Percentiles rank a stretch among this genome's conserved stretches.
Conservation (phyloP, 2,888 invertebrate genomes). For the Chalcis sispes region DNA sequence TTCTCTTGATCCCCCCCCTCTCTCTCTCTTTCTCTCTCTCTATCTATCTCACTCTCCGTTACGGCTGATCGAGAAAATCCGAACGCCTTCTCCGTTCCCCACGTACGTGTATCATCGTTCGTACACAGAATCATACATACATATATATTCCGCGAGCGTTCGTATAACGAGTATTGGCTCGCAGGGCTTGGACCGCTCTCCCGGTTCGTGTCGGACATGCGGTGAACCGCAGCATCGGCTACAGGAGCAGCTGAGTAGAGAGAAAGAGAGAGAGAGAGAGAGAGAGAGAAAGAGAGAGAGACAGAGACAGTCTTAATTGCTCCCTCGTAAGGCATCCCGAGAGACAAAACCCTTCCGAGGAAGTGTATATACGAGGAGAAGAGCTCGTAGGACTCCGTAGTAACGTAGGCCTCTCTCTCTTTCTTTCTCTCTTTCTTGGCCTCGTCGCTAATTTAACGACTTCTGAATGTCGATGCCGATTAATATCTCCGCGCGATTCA, state of each 20-base stretch:
- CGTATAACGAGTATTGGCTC: conserved; percentile 71
- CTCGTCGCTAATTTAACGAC: conserved; percentile 57
- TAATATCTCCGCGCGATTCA: conserved; percentile 54
- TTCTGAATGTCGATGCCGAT: conserved; percentile 58
- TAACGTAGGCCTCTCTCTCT: not conserved
- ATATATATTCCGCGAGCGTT: conserved; percentile 63
- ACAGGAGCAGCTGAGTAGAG: conserved; percentile 60
- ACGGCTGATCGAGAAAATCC: conserved; percentile 65
- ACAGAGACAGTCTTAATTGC: conserved; percentile 59
- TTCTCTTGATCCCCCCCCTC: no score
- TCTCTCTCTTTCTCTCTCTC: not conserved
- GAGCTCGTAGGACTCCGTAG: not conserved
- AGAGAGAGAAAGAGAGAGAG: no score
- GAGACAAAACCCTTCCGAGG: conserved; percentile 42
- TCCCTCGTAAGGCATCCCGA: conserved; percentile 49
- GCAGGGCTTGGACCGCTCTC: conserved; percentile 65
- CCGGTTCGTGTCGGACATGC: conserved; percentile 74
- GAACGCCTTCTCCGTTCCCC: conserved; percentile 54
- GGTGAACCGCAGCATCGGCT: conserved; percentile 73
- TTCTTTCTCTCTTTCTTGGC: not conserved
- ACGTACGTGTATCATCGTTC: conserved; percentile 60
- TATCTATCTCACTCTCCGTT: conserved; percentile 52
- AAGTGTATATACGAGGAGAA: conserved; percentile 4
- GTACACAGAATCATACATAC: not conserved
- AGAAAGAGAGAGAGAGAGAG: no score